These are phyloP conservation scores for Drosophila oshimai DNA, from an alignment of 1,140 invertebrate genomes.

Conservation along the genomic window DNA sequence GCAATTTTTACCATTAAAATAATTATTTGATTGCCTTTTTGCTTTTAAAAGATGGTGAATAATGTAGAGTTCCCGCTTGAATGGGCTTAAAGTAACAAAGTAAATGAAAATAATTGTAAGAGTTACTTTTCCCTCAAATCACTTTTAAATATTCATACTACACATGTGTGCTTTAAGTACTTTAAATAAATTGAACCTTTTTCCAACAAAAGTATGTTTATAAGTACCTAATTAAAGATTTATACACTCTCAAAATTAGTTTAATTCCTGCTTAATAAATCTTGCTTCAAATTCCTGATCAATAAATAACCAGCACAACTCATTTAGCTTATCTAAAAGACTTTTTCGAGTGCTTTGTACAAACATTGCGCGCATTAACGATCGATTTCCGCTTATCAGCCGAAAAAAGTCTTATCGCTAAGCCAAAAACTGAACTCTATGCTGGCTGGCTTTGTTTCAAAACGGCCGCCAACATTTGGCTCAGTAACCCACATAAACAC, in stretches of 20 bases:
- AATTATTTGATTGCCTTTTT: conserved; percentile 49
- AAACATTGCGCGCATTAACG: neutral
- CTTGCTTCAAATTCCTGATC: conserved; percentile 1
- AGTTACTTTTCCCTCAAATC: neutral
- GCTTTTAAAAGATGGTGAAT: conserved; percentile 9
- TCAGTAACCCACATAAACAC: conserved; percentile 21
- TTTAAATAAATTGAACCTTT: too few relatives aligned
- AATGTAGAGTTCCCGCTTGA: neutral
- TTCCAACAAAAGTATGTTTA: too few relatives aligned
- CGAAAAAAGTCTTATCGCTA: conserved; percentile 14
- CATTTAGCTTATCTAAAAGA: conserved; percentile 14
- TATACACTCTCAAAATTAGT: neutral
- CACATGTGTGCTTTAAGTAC: too few relatives aligned
- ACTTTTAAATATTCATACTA: neutral
- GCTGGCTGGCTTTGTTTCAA: conserved; percentile 4
- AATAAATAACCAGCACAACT: conserved; percentile 12
- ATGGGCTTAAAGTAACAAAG: neutral
- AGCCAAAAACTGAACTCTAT: neutral
- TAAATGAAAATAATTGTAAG: neutral
- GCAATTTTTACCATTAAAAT: conserved; percentile 60
- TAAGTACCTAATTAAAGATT: neutral
- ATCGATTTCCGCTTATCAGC: conserved; percentile 17
- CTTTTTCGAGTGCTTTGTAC: conserved; percentile 5
- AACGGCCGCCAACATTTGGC: neutral
- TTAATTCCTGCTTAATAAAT: conserved; percentile 5